Evolutionary conservation across 2,113 vertebrate genomes (phyloP).

Genomic region (Proterorhinus semilunaris): DNA sequence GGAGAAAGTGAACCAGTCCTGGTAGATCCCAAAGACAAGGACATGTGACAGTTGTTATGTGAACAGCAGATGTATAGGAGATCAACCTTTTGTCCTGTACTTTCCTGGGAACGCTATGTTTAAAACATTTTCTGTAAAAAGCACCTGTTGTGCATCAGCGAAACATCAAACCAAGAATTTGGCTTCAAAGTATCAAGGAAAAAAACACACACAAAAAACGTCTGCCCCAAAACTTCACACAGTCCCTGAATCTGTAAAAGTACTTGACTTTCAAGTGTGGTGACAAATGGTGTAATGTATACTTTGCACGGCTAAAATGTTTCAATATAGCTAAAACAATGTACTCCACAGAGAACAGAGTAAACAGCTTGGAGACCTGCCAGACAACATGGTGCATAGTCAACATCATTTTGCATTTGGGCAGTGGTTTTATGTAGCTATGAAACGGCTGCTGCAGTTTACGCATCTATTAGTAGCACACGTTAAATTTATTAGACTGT

Average conservation of each 20-base stretch:
- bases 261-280: slow-evolving; percentile 26
- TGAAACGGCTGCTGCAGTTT: slow-evolving; percentile 22
- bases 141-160: slow-evolving; percentile 50
- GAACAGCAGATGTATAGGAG: slow-evolving; percentile 22
- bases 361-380: background rate
- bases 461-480: background rate
- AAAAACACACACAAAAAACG: slow-evolving; percentile 4
- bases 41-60: slow-evolving; percentile 13
- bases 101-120: slow-evolving; percentile 23
- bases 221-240: slow-evolving; percentile 14
- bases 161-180: slow-evolving; percentile 36
- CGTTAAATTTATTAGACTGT: background rate
- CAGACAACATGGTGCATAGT: background rate
- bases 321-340: slow-evolving; percentile 5
- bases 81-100: slow-evolving; percentile 7
- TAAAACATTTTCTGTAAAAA: slow-evolving; percentile 40
- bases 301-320: slow-evolving; percentile 15
- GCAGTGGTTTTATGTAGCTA: slow-evolving; percentile 20
- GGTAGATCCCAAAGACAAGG: background rate
- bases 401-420: slow-evolving; percentile 21
- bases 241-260: slow-evolving; percentile 40
- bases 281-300: slow-evolving; percentile 36
- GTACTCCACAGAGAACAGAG: background rate
- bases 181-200: slow-evolving; percentile 21
- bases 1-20: background rate